Percentiles rank a stretch among this genome's conserved stretches.
Evolutionary conservation across 2,797 vertebrate species (phyloP).

Genomic region (Anas flavirostris): DNA sequence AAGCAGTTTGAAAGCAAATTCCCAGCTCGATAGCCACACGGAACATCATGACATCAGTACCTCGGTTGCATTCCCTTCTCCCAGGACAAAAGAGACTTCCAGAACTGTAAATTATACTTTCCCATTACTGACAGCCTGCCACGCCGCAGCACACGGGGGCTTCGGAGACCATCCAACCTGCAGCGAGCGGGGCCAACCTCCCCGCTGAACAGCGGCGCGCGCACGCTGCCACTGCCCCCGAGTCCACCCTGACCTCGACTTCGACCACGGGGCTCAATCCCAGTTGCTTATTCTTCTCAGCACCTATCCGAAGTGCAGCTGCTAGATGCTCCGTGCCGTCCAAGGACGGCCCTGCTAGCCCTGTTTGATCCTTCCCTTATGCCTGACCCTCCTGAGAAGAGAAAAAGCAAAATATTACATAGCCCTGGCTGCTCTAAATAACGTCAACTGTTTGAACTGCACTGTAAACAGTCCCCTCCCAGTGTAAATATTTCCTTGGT

Average conservation of each 20-base stretch:
- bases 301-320: conserved; percentile 26
- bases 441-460: background rate
- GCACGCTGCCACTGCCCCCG: background rate
- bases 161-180: background rate
- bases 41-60: background rate
- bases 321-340: background rate
- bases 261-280: background rate
- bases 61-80: background rate
- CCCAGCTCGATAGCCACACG: conserved; percentile 19
- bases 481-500: conserved; percentile 11
- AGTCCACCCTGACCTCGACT: background rate
- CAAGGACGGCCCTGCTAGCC: background rate
- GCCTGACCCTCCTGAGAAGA: conserved; percentile 17
- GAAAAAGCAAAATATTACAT: background rate
- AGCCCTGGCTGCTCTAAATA: background rate
- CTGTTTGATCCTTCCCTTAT: background rate
- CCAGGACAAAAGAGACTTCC: background rate
- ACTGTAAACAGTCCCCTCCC: conserved; percentile 51
- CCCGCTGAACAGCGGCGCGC: background rate
- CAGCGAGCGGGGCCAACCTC: background rate
- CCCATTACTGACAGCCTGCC: background rate
- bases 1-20: background rate
- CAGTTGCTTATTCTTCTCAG: background rate
- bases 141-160: background rate
- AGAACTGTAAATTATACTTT: background rate